Conservation (phyloP, 2,113 vertebrate species). For the Pseudonaja textilis region DNA sequence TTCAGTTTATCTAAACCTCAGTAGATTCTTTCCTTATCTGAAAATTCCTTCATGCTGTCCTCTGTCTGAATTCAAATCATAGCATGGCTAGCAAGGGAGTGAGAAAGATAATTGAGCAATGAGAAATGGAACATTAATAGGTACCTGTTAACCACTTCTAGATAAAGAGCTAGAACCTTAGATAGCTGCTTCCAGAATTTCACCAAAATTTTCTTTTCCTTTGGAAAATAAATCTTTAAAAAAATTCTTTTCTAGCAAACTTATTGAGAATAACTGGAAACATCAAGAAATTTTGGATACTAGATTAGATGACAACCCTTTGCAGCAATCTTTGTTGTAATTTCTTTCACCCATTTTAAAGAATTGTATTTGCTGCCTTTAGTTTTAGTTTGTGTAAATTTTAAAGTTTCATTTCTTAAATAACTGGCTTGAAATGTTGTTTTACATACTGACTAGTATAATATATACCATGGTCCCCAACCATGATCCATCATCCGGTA, state of each 20-base stretch:
- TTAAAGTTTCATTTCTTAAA: background rate
- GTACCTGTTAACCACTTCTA: background rate
- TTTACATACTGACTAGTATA: background rate
- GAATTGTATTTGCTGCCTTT: conserved; percentile 19
- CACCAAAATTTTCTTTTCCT: background rate
- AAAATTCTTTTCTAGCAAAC: background rate
- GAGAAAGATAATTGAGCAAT: background rate
- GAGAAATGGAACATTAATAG: background rate
- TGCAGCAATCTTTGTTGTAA: background rate
- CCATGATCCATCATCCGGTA: background rate
- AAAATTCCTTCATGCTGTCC: background rate
- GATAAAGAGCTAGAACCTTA: background rate
- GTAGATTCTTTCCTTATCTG: background rate
- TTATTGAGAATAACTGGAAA: background rate
- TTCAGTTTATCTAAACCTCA: background rate
- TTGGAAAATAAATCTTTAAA: background rate
- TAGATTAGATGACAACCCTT: background rate
- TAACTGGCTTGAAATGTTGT: background rate
- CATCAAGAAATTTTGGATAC: background rate
- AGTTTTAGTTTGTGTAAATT: background rate
- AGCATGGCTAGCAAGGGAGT: background rate
- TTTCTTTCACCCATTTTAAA: background rate
- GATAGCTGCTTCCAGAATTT: background rate
- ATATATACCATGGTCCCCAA: background rate
- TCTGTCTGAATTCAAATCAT: background rate